Evolutionary conservation across 2,888 invertebrate species (phyloP).

Genomic region (Eupeodes luniger): DNA sequence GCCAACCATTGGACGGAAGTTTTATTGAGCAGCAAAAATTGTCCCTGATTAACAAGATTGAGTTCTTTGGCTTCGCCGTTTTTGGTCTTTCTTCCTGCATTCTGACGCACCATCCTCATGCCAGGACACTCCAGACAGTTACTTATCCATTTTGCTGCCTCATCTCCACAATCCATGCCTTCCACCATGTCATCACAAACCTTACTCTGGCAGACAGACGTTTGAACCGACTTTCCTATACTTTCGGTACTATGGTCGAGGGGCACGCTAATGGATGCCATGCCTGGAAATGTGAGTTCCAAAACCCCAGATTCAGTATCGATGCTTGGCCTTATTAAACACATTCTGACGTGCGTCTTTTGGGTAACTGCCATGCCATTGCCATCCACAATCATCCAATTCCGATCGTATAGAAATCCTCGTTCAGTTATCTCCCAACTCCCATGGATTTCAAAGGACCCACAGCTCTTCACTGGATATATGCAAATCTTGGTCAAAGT

Average conservation of each 20-base stretch:
- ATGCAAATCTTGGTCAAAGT: conserved; percentile 86
- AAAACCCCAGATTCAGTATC: conserved; percentile 86
- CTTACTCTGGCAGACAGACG: conserved; percentile 89
- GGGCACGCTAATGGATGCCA: conserved; percentile 86
- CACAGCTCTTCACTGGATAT: conserved; percentile 97
- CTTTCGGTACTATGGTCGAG: conserved; percentile 82
- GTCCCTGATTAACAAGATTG: conserved; percentile 92
- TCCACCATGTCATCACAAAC: conserved; percentile 93
- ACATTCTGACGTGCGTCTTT: conserved; percentile 92
- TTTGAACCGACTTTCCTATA: conserved; percentile 74
- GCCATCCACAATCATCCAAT: conserved; percentile 96
- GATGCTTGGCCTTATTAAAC: conserved; percentile 90
- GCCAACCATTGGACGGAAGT: conserved; percentile 91
- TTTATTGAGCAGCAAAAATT: conserved; percentile 92
- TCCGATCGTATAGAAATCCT: conserved; percentile 94
- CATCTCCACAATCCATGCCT: conserved; percentile 93
- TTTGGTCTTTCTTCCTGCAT: conserved; percentile 81
- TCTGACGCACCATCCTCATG: conserved; percentile 88
- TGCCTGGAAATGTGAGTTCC: conserved; percentile 87
- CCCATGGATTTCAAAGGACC: conserved; percentile 87
- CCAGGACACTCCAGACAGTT: conserved; percentile 89
- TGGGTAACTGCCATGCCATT: conserved; percentile 94
- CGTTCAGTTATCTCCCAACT: conserved; percentile 90
- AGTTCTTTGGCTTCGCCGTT: conserved; percentile 82
- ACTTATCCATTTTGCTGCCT: conserved; percentile 92